Evolutionary conservation across 1,140 invertebrate genomes (phyloP).

Genomic region (Papilio dardanus): DNA sequence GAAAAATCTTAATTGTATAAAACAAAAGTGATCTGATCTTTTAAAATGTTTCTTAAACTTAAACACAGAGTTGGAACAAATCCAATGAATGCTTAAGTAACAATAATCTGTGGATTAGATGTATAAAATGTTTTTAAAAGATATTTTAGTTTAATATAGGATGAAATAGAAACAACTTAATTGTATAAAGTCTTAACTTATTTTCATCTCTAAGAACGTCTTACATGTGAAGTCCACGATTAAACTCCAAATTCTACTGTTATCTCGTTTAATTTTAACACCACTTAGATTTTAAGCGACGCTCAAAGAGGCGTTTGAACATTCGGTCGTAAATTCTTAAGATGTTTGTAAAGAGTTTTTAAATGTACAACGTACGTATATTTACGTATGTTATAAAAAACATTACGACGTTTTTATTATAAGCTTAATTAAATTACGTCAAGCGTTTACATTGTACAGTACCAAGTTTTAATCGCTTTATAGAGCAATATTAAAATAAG

Average conservation of each 20-base stretch:
- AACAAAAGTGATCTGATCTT: neutral
- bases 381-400: too few species aligned
- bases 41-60: neutral
- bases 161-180: neutral
- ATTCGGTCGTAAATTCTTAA: too few species aligned
- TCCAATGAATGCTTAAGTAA: slow-evolving; percentile 12
- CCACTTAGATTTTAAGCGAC: too few species aligned
- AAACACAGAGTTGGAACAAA: neutral
- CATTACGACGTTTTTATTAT: neutral
- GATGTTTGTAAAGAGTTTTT: neutral
- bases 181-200: neutral
- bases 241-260: too few species aligned
- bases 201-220: too few species aligned
- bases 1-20: neutral
- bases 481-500: neutral
- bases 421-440: neutral
- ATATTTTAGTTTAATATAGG: neutral
- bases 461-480: neutral
- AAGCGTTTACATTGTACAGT: neutral
- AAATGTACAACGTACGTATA: too few species aligned
- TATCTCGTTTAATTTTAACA: too few species aligned
- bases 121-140: neutral
- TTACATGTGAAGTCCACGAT: too few species aligned
- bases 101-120: neutral
- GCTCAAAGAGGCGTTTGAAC: too few species aligned